Conservation (phyloP, 2,797 vertebrate species). For the Chelmon rostratus region DNA sequence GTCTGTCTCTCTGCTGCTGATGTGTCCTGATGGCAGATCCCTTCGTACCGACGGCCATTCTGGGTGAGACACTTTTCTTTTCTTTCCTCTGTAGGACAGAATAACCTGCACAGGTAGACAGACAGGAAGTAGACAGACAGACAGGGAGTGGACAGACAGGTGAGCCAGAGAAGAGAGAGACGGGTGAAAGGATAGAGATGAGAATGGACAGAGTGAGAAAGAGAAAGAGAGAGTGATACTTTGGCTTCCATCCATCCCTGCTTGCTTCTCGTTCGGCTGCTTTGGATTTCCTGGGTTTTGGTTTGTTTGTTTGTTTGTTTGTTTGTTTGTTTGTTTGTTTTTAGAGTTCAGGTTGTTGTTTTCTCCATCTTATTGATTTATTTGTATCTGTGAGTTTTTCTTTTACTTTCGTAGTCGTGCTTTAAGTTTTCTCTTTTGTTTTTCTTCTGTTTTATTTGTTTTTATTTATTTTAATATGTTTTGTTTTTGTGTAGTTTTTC, state of each 20-base stretch:
- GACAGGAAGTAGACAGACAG: constrained; percentile 55
- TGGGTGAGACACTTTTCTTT: constrained; percentile 92
- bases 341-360: background rate
- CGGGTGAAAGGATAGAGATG: constrained; percentile 45
- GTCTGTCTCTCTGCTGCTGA: constrained; percentile 52
- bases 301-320: background rate
- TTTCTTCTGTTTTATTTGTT: background rate
- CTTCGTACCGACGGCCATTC: constrained; percentile 96
- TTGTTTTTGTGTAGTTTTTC: background rate
- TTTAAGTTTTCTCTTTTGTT: background rate
- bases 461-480: background rate
- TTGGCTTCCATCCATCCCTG: constrained; percentile 80
- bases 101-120: constrained; percentile 33
- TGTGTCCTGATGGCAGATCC: constrained; percentile 86
- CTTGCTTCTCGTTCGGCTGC: constrained; percentile 77
- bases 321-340: background rate
- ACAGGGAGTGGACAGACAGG: constrained; percentile 47
- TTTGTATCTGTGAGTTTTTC: background rate
- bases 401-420: background rate
- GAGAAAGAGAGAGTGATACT: constrained; percentile 59
- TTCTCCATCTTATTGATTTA: background rate
- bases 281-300: constrained; percentile 48
- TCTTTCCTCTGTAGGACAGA: constrained; percentile 45
- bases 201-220: constrained; percentile 56
- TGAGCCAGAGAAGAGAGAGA: constrained; percentile 31